Base-by-base conservation (phyloP, 2,797 vertebrate species). In the Tapera naevia region DNA sequence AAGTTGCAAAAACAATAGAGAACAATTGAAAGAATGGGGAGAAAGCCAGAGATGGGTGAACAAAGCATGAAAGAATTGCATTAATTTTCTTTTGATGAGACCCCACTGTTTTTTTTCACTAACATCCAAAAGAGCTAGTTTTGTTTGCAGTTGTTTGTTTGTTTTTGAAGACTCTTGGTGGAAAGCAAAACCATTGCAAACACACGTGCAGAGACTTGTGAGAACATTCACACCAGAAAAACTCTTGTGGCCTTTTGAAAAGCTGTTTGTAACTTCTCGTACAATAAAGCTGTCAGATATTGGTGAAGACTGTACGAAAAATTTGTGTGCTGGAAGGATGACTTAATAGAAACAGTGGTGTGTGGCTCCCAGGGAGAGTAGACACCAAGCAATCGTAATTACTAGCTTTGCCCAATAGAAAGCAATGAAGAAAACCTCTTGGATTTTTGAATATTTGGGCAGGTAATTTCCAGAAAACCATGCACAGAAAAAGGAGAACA, bases 21-120 rank as follows among this genome's bases (percentile, higher is more conserved):
- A 51, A 88, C 91, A 80, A 81, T 81, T 91, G 91, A 81, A 90
- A 67, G 74, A 67, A 30, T 61, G 22, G 23, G 24, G 14, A 23
- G 5, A 91, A 80, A 93, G 30, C 53, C 78, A 82, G 78, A 88
- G 71, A 91, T 84, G 87, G 48, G 25, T 81, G 58, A 97, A 60
- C 17, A 89, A 81, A 21, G n/a, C 37, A 8, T 76, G 50, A 89
- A 86, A 91, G 43, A 73, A 83, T 86, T 89, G n/a, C 46, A 71
- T 74, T 84, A 46, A 76, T 93, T 93, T 91, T 91, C 56, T 85
- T 86, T 79, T 9, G 5, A 25, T 82, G 51, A 90, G 88, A 70
- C 37, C 56, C 45, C 37, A 39, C 64, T 76, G 73, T 5, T 82
- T 91, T 66, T 83, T 78, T 84, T 94, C 35, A 7, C 32, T 54